Evolutionary conservation across 1,140 invertebrate genomes (phyloP), one percentile per base, ranked within the genome.

Genomic region (Piezodorus guildinii): DNA sequence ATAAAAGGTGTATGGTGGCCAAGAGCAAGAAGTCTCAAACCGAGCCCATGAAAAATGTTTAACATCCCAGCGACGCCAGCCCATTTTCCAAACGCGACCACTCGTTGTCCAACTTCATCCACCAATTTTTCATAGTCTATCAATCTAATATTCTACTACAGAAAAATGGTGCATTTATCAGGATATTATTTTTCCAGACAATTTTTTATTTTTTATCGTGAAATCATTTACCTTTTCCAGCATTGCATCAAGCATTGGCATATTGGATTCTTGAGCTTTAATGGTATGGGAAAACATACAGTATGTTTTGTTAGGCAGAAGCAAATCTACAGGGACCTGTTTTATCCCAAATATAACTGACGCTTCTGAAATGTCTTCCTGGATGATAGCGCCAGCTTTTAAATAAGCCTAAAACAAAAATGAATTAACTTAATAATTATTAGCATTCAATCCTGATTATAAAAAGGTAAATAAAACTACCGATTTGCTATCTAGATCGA

Each of bases 1-100:
- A 99, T 97, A 72, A 99, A 98, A 0, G 96, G 96, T 0, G 97
- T 99, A 72, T 99, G 96, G 76, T 99, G 96, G 2, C 96, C 97
- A 4, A 99, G 73, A 0, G 96, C 97, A 39, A 99, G 74, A 0
- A 99, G 78, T 51, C 97, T 78, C 1, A 99, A 78, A 3, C 96
- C 96, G 14, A 99, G 76, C 3, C 97, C 96, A 72, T 99, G 96
- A 1, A 99, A 78, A 68, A 99, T 98, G 72, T 99, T 98, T 27
- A 99, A 91, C 87, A 97, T 98, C 2, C 97, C 97, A 19, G 96
- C 94, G 3, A 99, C 92, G 3, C 96, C 95, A 0, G 96, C 96
- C 77, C 97, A 99, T 74, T 97, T 98, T 0, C 97, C 97, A 78
- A 99, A 99, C 3, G 96, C 96, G 8, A 99, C 96, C 15, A 97